Evolutionary conservation across 2,797 vertebrate genomes (phyloP).

Genomic region (Enteromius argenteus): DNA sequence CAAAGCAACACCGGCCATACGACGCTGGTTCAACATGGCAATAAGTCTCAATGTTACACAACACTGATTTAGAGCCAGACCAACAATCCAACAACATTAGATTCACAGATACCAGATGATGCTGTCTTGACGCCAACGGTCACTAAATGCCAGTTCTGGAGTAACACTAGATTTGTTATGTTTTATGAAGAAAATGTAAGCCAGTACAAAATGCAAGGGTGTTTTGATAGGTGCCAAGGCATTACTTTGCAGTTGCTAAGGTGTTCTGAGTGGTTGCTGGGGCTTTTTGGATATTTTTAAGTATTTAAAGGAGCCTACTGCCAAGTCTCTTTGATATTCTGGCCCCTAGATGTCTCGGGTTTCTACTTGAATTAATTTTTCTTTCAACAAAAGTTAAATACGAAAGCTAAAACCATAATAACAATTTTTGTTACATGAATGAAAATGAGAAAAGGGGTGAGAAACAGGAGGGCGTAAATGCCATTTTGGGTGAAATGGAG

Average conservation of each 20-base stretch:
- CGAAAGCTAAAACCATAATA: neutral
- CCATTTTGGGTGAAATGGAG: no score
- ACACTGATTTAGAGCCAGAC: slow-evolving; percentile 27
- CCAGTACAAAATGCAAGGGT: neutral
- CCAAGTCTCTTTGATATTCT: slow-evolving; percentile 9
- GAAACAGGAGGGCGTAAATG: no score
- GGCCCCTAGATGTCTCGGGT: neutral
- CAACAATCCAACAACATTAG: slow-evolving; percentile 7
- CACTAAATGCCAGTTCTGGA: slow-evolving; percentile 19
- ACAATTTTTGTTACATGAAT: neutral
- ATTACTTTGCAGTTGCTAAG: slow-evolving; percentile 5
- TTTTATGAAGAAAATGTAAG: slow-evolving; percentile 2
- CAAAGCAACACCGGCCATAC: slow-evolving; percentile 45
- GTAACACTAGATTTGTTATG: neutral
- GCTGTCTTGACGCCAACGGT: neutral
- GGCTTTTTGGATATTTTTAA: neutral
- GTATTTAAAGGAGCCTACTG: neutral
- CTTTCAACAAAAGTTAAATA: neutral
- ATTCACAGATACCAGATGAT: slow-evolving; percentile 33
- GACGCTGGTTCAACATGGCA: slow-evolving; percentile 22
- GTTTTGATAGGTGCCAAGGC: neutral
- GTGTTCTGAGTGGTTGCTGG: slow-evolving; percentile 14
- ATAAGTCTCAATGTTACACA: slow-evolving; percentile 36
- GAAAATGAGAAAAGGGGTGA: no score
- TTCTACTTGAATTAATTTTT: neutral